These are phyloP conservation scores for Microdon myrmicae DNA, from an alignment of 2,888 invertebrate genomes.

Conservation along the genomic window DNA sequence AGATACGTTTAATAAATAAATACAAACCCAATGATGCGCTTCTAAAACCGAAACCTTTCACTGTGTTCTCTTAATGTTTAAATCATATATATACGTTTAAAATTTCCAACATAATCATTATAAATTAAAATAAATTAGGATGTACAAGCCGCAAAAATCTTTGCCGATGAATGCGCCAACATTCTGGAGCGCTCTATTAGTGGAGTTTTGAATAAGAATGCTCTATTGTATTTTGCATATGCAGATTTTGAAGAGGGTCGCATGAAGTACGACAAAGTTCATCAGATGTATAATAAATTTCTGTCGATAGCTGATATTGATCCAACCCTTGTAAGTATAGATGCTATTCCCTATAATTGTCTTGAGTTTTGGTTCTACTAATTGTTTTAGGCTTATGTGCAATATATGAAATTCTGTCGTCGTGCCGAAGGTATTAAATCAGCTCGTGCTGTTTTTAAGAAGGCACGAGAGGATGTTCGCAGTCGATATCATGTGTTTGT, in stretches of 20 bases:
- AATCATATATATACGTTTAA: background rate
- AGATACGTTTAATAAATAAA: slow-evolving; percentile 28
- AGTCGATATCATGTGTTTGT: slow-evolving; percentile 94
- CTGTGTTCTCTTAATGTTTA: slow-evolving; percentile 48
- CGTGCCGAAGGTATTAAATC: slow-evolving; percentile 98
- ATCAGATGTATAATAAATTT: slow-evolving; percentile 93
- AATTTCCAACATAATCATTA: slow-evolving; percentile 12
- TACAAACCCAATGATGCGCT: slow-evolving; percentile 63
- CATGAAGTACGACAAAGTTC: slow-evolving; percentile 94
- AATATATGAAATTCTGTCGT: slow-evolving; percentile 98
- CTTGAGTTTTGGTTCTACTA: slow-evolving; percentile 8
- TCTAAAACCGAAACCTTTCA: slow-evolving; percentile 57
- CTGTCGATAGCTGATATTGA: slow-evolving; percentile 90
- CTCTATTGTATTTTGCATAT: slow-evolving; percentile 95
- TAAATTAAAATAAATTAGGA: slow-evolving; percentile 72
- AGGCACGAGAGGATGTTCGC: slow-evolving; percentile 88
- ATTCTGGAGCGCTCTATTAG: slow-evolving; percentile 95
- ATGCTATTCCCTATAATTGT: background rate
- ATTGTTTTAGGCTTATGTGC: slow-evolving; percentile 86
- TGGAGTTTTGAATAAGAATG: slow-evolving; percentile 88
- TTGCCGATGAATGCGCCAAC: slow-evolving; percentile 93
- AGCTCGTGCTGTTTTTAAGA: slow-evolving; percentile 92
- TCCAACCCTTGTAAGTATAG: slow-evolving; percentile 84
- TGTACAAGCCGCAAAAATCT: slow-evolving; percentile 89
- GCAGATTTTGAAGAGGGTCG: slow-evolving; percentile 98